Conservation (phyloP, 2,113 vertebrate species). For the Dipodomys stephensi region DNA sequence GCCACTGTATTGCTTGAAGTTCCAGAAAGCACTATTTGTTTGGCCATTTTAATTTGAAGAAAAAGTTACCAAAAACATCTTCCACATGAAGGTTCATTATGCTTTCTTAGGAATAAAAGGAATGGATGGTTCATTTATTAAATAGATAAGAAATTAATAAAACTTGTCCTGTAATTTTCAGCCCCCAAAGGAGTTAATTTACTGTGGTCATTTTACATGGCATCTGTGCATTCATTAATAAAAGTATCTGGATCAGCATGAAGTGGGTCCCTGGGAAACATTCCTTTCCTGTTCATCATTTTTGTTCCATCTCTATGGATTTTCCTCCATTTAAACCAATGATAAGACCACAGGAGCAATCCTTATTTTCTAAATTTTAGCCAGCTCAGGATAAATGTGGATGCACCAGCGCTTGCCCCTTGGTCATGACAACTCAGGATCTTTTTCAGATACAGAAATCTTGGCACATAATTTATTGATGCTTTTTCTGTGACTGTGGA, state of each 20-base stretch:
- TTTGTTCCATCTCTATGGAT: neutral
- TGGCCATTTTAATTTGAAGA: conserved; percentile 8
- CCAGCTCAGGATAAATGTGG: neutral
- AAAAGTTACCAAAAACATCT: conserved; percentile 33
- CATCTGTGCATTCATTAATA: neutral
- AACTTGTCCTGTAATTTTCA: neutral
- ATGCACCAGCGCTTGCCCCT: neutral
- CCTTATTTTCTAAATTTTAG: neutral
- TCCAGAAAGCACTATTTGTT: neutral
- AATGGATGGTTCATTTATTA: conserved; percentile 37
- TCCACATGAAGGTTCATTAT: neutral
- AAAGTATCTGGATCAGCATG: neutral
- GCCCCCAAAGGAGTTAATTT: neutral
- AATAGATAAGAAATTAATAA: conserved; percentile 28
- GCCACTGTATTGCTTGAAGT: conserved; percentile 40
- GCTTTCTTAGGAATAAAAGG: conserved; percentile 40
- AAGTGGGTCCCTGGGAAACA: neutral
- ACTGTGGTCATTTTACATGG: neutral
- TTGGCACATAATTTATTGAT: neutral
- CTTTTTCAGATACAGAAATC: neutral
- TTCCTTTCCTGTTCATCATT: neutral
- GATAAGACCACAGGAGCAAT: neutral
- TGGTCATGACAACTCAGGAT: fast-evolving
- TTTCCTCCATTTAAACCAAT: neutral
- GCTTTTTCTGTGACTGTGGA: neutral